Evolutionary conservation across 2,113 vertebrate species (phyloP), one percentile per base, ranked within the genome.

Genomic region (Brachyhypopomus occidentalis): DNA sequence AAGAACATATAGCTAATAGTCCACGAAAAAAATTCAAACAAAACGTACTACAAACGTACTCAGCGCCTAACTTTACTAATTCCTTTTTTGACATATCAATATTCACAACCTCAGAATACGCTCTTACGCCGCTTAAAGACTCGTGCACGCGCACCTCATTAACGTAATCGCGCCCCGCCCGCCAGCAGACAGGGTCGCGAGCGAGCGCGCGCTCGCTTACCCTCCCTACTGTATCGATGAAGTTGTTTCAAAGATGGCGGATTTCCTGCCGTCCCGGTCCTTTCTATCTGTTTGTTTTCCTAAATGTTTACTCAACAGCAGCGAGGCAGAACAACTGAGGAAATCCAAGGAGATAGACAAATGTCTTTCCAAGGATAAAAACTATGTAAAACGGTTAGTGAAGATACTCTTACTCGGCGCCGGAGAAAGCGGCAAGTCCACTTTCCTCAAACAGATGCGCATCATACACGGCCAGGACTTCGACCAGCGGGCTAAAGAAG

Each of bases 371-470:
- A 94, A 93, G 77, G 96, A 98, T 86, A 98, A 98, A 87, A 96
- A 95, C 0, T 96, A 96, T 77, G 95, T 97, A 34, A 97, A 96
- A 84, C 90, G 96, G 83, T 90, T 98, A 1, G 97, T 97, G 27
- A 97, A 98, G 94, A 98, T 97, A 89, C 88, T 98, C 67, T 89
- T 98, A 75, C 95, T 98, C 67, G 97, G 96, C 79, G 97, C 97
- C 30, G 97, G 97, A 41, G 97, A 98, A 90, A 98, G 97, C 94
- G 97, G 97, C 93, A 98, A 98, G 92, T 96, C 95, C 81, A 98
- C 97, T 85, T 98, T 98, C 93, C 95, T 98, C 79, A 98, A 98
- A 92, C 97, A 98, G 95, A 98, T 98, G 97, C 93, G 96, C 88
- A 98, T 98, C 92, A 97, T 98, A 88, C 96, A 98, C 69, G 97